A percentile compares a stretch with the other conserved stretches of the same genome.
Evolutionary conservation across 2,888 invertebrate genomes (phyloP).

Genomic region (Pristionchus mayeri): DNA sequence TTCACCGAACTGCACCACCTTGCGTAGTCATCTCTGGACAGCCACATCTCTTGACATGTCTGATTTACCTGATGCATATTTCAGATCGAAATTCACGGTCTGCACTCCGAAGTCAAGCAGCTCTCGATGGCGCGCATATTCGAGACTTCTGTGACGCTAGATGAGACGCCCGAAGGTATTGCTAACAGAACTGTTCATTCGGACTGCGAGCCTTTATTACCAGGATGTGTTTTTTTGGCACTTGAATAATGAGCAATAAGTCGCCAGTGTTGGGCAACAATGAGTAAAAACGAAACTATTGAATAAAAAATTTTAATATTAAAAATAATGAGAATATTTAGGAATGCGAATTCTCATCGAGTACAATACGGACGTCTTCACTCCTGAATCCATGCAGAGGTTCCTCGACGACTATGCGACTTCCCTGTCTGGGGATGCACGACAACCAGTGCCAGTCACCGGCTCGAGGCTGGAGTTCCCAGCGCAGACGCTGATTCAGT

Average conservation of each 20-base stretch:
- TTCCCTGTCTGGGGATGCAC: constrained; percentile 23
- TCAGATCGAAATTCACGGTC: constrained; percentile 56
- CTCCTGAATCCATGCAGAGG: constrained; percentile 54
- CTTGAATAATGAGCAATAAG: too few relatives aligned
- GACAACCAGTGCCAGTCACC: neutral
- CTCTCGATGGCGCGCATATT: constrained; percentile 68
- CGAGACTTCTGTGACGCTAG: constrained; percentile 69
- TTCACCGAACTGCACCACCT: too few relatives aligned
- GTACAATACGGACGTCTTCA: constrained; percentile 59
- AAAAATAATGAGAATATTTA: too few relatives aligned
- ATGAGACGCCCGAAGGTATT: constrained; percentile 64
- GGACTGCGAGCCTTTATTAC: too few relatives aligned
- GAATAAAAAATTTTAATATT: too few relatives aligned
- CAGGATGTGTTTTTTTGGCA: too few relatives aligned
- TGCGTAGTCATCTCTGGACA: too few relatives aligned
- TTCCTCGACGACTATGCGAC: constrained; percentile 55
- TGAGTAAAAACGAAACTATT: too few relatives aligned
- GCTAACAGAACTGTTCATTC: too few relatives aligned
- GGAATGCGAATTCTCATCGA: constrained; percentile 63
- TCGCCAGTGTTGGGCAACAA: too few relatives aligned
- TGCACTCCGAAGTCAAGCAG: constrained; percentile 59
- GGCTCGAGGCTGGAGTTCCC: constrained; percentile 8
- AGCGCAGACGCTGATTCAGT: neutral
- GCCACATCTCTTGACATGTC: too few relatives aligned
- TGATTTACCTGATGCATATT: neutral